These are phyloP conservation scores for Marronus borbonicus DNA, from an alignment of 2,888 invertebrate species.

Conservation along the genomic window DNA sequence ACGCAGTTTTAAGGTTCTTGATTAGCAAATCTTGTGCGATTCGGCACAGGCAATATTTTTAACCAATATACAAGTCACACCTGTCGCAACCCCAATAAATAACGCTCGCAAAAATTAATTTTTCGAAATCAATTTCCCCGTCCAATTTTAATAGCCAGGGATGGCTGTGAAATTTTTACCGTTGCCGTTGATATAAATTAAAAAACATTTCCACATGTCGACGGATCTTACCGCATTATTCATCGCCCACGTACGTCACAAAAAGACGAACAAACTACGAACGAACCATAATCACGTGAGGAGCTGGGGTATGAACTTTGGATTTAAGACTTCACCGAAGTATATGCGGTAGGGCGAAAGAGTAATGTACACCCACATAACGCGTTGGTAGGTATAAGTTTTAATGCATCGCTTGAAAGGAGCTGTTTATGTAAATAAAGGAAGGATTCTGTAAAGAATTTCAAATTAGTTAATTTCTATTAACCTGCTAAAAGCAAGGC, in stretches of 20 bases:
- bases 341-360: constrained; percentile 9
- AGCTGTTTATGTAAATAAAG: neutral
- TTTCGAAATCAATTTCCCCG: constrained; percentile 39
- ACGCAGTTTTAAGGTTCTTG: no score
- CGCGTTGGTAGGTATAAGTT: constrained; percentile 25
- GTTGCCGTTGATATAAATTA: constrained; percentile 43
- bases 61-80: neutral
- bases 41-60: neutral
- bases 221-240: constrained; percentile 25
- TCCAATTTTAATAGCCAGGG: constrained; percentile 15
- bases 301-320: neutral
- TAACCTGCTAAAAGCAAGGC: no score
- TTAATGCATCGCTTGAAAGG: neutral
- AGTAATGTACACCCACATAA: constrained; percentile 27
- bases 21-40: neutral
- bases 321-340: constrained; percentile 21
- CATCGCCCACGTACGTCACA: constrained; percentile 39
- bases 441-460: neutral
- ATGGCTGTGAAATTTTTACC: constrained; percentile 35
- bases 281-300: constrained; percentile 20
- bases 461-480: no score
- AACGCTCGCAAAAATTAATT: constrained; percentile 40
- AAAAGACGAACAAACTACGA: constrained; percentile 43
- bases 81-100: constrained; percentile 26
- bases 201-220: constrained; percentile 43